Conservation (phyloP, 2,797 vertebrate species). For the Melanogrammus aeglefinus region DNA sequence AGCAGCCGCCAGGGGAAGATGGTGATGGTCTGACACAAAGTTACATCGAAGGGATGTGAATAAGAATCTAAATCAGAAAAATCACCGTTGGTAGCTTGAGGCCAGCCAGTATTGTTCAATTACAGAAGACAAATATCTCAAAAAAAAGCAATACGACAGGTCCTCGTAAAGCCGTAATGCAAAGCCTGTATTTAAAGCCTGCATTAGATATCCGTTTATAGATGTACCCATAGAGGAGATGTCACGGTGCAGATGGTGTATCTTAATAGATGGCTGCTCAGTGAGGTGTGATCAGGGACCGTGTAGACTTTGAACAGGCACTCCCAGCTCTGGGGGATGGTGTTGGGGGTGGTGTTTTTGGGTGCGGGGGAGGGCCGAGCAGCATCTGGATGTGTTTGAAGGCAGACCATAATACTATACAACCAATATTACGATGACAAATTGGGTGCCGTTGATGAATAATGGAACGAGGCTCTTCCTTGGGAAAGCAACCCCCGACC, state of each 20-base stretch:
- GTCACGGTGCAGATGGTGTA: constrained; percentile 52
- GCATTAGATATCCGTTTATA: not conserved
- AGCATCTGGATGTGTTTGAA: constrained; percentile 48
- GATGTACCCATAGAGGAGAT: constrained; percentile 33
- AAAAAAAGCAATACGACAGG: not conserved
- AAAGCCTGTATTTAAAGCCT: not conserved
- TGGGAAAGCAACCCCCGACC: not conserved
- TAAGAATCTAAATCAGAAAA: too few species aligned
- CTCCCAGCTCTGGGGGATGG: constrained; percentile 37
- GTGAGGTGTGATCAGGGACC: constrained; percentile 45
- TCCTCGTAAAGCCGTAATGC: not conserved
- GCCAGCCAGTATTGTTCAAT: not conserved
- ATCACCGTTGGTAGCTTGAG: not conserved
- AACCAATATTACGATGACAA: constrained; percentile 48
- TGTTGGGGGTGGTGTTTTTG: not conserved
- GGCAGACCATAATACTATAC: constrained; percentile 53
- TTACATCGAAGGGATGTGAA: too few species aligned
- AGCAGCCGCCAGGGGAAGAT: not conserved
- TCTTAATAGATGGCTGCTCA: constrained; percentile 49
- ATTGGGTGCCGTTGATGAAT: constrained; percentile 65
- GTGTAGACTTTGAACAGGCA: constrained; percentile 39
- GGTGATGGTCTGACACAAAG: not conserved
- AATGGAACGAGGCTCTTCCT: constrained; percentile 43
- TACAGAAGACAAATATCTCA: not conserved
- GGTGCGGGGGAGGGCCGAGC: constrained; percentile 33